phyloP scores from a whole-genome alignment of 2,888 invertebrate species.

The Drosophila testacea region DNA sequence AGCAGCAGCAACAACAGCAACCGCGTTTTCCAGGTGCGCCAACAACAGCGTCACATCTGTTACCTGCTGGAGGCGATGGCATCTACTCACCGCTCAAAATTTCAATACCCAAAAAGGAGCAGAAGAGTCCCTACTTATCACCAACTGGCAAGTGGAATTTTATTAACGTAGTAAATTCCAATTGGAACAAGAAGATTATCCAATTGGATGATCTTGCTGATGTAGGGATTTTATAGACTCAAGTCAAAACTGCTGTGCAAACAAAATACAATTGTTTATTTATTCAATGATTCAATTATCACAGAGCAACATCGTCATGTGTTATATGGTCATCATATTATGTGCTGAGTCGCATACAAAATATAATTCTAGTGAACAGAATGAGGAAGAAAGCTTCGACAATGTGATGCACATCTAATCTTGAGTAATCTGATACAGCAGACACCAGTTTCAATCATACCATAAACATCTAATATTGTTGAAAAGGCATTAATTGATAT shows the following conservation, averaged over 20 bases:
- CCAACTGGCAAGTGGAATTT: constrained; percentile 89
- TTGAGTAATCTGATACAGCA: background rate
- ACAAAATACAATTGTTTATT: constrained; percentile 1
- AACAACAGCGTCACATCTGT: constrained; percentile 65
- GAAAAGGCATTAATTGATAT: background rate
- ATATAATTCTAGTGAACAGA: background rate
- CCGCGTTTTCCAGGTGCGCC: constrained; percentile 45
- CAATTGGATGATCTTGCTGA: background rate
- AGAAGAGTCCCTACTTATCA: constrained; percentile 94
- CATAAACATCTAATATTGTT: background rate
- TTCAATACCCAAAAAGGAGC: constrained; percentile 85
- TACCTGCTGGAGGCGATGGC: constrained; percentile 81
- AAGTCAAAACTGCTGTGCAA: constrained; percentile 6
- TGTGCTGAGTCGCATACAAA: constrained; percentile 10
- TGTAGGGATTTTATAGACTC: background rate
- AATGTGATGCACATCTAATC: background rate
- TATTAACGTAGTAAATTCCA: background rate
- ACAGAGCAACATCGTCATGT: background rate
- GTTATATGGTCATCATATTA: constrained; percentile 8
- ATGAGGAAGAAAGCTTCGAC: too few relatives aligned
- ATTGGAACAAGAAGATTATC: background rate
- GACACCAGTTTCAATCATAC: background rate
- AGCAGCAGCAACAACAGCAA: constrained; percentile 54
- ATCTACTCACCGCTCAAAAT: constrained; percentile 85
- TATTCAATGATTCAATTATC: background rate